Evolutionary conservation across 2,888 invertebrate genomes (phyloP).

Genomic region (Pocota personata): DNA sequence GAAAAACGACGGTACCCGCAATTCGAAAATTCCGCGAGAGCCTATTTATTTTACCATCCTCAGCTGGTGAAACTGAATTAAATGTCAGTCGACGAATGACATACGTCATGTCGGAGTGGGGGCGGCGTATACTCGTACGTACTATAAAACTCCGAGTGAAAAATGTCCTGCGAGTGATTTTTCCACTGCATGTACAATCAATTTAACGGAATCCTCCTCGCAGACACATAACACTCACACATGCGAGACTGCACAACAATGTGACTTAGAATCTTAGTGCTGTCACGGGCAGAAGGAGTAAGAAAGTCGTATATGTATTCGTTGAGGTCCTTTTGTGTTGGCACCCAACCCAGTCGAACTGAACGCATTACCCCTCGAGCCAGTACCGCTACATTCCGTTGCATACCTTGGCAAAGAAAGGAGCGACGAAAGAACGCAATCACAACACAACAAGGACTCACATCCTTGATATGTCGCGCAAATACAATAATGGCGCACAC

Average conservation of each 20-base stretch:
- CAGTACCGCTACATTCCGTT: constrained; percentile 47
- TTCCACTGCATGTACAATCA: constrained; percentile 51
- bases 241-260: constrained; percentile 49
- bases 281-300: constrained; percentile 57
- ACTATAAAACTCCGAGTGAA: constrained; percentile 42
- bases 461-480: constrained; percentile 72
- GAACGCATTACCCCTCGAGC: constrained; percentile 36
- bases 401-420: constrained; percentile 37
- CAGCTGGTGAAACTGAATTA: constrained; percentile 69
- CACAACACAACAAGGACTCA: constrained; percentile 71
- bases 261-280: constrained; percentile 47
- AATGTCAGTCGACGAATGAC: constrained; percentile 72
- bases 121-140: background rate
- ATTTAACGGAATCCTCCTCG: constrained; percentile 52
- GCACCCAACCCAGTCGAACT: background rate
- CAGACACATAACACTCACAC: constrained; percentile 3
- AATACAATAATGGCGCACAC: constrained; percentile 73
- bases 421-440: constrained; percentile 63
- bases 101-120: constrained; percentile 51
- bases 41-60: constrained; percentile 68
- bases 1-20: constrained; percentile 58
- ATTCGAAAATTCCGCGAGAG: constrained; percentile 59
- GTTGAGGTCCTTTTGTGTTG: constrained; percentile 66
- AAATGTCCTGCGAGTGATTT: constrained; percentile 59
- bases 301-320: constrained; percentile 63